A percentile compares a stretch with the other conserved stretches of the same genome.
phyloP scores from a whole-genome alignment of 2,797 vertebrate species.

The Channa striata region DNA sequence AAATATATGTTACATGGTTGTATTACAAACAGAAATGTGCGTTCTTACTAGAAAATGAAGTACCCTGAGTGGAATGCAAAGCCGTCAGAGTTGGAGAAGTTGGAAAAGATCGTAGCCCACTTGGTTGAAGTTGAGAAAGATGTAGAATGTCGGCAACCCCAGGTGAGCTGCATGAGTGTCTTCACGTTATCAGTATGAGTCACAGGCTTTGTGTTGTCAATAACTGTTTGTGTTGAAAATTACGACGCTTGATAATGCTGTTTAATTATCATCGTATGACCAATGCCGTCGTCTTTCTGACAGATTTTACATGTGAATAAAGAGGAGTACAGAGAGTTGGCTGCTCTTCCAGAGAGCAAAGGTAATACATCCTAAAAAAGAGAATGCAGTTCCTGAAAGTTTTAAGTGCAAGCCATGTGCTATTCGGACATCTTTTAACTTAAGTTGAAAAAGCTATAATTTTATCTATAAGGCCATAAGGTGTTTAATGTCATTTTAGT shows the following conservation, averaged over 20 bases:
- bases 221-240: neutral
- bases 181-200: neutral
- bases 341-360: slow-evolving; percentile 15
- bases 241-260: too few relatives aligned
- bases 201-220: neutral
- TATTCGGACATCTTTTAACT: too few relatives aligned
- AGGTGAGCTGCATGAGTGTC: slow-evolving; percentile 46
- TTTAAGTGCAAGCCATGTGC: neutral
- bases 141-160: rapidly evolving
- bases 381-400: neutral
- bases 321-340: slow-evolving; percentile 47
- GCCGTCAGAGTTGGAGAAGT: neutral
- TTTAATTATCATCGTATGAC: neutral
- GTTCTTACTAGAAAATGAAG: slow-evolving; percentile 49
- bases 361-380: slow-evolving; percentile 47
- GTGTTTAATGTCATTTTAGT: too few relatives aligned
- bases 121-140: slow-evolving; percentile 42
- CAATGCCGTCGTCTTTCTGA: slow-evolving; percentile 13
- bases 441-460: too few relatives aligned
- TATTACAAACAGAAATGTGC: neutral
- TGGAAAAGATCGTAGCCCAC: slow-evolving; percentile 7
- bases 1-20: neutral
- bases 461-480: too few relatives aligned
- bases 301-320: slow-evolving; percentile 42
- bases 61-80: slow-evolving; percentile 28